Percentiles rank a stretch among this genome's conserved stretches.
phyloP scores from a whole-genome alignment of 2,113 vertebrate species.

The Alligator mississippiensis region DNA sequence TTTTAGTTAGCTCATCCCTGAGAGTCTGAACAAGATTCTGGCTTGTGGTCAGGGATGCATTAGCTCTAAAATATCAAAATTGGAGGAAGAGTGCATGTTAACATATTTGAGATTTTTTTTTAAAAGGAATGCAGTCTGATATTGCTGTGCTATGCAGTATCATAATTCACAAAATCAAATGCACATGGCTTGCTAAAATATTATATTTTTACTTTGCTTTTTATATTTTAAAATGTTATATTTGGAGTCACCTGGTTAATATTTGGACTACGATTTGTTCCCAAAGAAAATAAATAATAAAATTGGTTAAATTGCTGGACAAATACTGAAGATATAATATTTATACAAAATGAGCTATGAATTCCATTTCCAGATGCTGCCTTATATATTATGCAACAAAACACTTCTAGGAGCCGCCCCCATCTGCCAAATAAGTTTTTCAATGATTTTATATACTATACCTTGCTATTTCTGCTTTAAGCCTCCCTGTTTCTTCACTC shows the following conservation, averaged over 20 bases:
- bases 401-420: no score
- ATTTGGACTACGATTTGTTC: not conserved
- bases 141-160: not conserved
- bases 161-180: not conserved
- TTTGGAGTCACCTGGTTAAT: not conserved
- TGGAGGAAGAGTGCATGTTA: not conserved
- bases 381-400: slow-evolving; percentile 63
- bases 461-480: slow-evolving; percentile 91
- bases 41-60: slow-evolving; percentile 83
- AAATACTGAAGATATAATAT: not conserved
- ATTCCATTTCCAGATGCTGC: not conserved
- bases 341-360: not conserved
- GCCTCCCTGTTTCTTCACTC: slow-evolving; percentile 86
- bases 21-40: slow-evolving; percentile 90
- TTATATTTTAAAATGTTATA: not conserved
- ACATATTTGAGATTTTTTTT: not conserved
- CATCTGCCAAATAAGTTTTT: no score
- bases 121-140: not conserved
- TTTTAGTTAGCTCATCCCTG: slow-evolving; percentile 85
- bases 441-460: slow-evolving; percentile 42
- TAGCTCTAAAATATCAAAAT: slow-evolving; percentile 77
- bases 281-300: not conserved
- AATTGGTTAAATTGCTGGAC: not conserved
- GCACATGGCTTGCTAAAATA: not conserved
- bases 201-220: not conserved